Conservation (phyloP, 2,113 vertebrate species). For the Pagrus major region DNA sequence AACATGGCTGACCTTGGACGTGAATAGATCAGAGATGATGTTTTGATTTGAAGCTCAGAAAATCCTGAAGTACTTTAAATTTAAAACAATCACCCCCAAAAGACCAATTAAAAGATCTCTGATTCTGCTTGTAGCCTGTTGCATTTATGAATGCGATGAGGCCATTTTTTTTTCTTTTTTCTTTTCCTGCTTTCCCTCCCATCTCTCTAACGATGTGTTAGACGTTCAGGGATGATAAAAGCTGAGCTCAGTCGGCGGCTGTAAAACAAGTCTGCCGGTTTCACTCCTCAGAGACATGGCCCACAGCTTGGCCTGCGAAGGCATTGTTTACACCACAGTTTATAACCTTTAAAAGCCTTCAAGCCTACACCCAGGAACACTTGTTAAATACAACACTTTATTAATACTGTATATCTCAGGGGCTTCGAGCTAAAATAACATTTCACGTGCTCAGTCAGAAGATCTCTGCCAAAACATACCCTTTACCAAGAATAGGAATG, state of each 20-base stretch:
- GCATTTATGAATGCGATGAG: slow-evolving; percentile 64
- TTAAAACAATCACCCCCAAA: slow-evolving; percentile 58
- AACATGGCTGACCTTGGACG: slow-evolving; percentile 43
- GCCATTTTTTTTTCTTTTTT: slow-evolving; percentile 50
- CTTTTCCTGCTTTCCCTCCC: slow-evolving; percentile 19
- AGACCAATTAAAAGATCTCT: slow-evolving; percentile 72
- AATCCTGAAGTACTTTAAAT: slow-evolving; percentile 46
- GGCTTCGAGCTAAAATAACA: slow-evolving; percentile 45
- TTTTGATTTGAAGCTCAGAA: slow-evolving; percentile 31
- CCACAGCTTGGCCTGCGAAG: slow-evolving; percentile 59
- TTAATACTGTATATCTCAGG: slow-evolving; percentile 60
- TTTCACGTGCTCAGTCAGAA: slow-evolving; percentile 8
- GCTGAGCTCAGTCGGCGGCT: slow-evolving; percentile 50
- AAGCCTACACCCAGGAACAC: slow-evolving; percentile 61
- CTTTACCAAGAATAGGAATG: neutral
- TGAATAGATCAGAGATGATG: slow-evolving; percentile 39
- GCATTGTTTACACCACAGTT: slow-evolving; percentile 74
- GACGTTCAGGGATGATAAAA: slow-evolving; percentile 69
- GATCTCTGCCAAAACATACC: neutral
- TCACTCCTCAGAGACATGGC: slow-evolving; percentile 62
- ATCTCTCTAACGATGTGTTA: slow-evolving; percentile 58
- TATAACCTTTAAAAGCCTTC: slow-evolving; percentile 73
- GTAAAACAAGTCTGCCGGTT: slow-evolving; percentile 65
- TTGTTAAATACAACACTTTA: slow-evolving; percentile 72
- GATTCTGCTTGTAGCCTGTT: slow-evolving; percentile 38